These are phyloP conservation scores for Prolemur simus DNA, from an alignment of 2,113 vertebrate species.

Conservation along the genomic window DNA sequence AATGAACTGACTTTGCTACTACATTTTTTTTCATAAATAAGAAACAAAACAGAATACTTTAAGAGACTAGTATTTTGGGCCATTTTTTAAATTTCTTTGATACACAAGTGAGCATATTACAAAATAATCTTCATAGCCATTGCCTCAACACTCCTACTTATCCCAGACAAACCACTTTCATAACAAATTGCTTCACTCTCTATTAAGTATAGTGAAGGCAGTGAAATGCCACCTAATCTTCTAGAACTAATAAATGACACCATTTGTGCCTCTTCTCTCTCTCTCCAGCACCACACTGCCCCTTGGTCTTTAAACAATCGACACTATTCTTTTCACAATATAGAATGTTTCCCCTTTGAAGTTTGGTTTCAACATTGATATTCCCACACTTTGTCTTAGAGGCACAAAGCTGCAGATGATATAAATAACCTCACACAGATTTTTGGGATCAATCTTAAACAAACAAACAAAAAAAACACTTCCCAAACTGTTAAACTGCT, in stretches of 20 bases:
- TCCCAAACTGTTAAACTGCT: constrained; percentile 49
- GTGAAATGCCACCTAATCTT: constrained; percentile 37
- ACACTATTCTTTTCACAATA: constrained; percentile 38
- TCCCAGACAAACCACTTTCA: background rate
- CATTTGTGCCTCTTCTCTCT: constrained; percentile 7
- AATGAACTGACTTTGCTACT: background rate
- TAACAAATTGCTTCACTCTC: constrained; percentile 65
- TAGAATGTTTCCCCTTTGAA: background rate
- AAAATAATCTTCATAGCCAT: constrained; percentile 18
- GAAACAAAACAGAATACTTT: constrained; percentile 29
- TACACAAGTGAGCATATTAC: background rate
- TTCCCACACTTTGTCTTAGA: constrained; percentile 47
- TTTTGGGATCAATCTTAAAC: constrained; percentile 58
- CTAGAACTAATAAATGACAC: constrained; percentile 67
- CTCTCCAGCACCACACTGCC: background rate
- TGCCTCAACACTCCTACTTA: background rate
- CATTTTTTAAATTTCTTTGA: background rate
- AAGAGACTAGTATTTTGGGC: background rate
- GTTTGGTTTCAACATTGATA: constrained; percentile 63
- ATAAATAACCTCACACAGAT: constrained; percentile 60
- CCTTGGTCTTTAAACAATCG: constrained; percentile 57
- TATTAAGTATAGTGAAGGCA: constrained; percentile 65
- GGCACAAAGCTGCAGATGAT: constrained; percentile 23
- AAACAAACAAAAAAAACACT: constrained; percentile 30
- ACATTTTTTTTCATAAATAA: background rate